Conservation (phyloP, 2,888 invertebrate genomes). For the Conchocele bisecta region DNA sequence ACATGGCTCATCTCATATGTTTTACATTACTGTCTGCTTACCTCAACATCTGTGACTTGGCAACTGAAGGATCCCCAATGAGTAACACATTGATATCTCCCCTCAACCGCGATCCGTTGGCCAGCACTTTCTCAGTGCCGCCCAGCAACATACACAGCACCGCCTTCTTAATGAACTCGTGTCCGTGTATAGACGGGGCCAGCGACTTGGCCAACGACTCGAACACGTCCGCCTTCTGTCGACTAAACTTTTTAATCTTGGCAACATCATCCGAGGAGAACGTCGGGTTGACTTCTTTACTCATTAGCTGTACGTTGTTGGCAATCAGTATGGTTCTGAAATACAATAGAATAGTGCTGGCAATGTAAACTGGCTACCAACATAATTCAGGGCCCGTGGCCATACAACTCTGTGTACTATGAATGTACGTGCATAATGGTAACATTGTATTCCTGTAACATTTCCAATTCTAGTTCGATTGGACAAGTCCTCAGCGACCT, state of each 20-base stretch:
- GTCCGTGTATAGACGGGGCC: constrained; percentile 99
- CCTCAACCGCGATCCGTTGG: constrained; percentile 82
- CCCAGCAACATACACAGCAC: constrained; percentile 96
- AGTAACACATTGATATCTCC: constrained; percentile 93
- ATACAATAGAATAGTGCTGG: no score
- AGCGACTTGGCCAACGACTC: constrained; percentile 94
- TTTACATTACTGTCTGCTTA: no score
- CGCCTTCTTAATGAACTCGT: constrained; percentile 97
- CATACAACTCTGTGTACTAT: no score
- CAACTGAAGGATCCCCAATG: constrained; percentile 99
- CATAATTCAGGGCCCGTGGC: no score
- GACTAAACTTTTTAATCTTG: constrained; percentile 91
- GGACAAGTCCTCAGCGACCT: no score
- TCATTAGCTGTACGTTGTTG: constrained; percentile 94
- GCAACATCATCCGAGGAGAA: constrained; percentile 94
- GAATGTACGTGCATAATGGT: no score
- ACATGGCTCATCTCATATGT: no score
- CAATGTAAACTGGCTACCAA: no score
- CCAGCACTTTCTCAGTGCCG: constrained; percentile 96
- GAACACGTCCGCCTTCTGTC: constrained; percentile 89
- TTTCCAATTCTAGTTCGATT: no score
- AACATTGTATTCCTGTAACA: no score
- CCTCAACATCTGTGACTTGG: constrained; percentile 93
- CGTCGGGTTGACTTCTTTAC: constrained; percentile 89
- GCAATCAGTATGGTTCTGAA: constrained; percentile 95